Percentiles rank a stretch among this genome's conserved stretches.
These are phyloP conservation scores for Campopleginae sp. DNA, from an alignment of 2,888 invertebrate genomes.

Conservation along the genomic window DNA sequence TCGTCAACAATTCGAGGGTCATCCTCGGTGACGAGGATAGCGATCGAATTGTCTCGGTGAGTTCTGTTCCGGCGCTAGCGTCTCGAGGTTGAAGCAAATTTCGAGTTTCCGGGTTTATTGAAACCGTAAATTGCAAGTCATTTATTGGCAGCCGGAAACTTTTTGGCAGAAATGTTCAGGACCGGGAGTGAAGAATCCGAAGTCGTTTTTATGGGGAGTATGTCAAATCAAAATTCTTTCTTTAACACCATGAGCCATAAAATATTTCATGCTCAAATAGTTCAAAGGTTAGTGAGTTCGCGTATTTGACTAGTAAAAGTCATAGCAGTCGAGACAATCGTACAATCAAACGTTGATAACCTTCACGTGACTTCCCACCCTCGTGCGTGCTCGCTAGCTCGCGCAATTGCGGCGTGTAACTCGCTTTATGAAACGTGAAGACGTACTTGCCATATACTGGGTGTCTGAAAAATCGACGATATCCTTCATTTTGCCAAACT, in stretches of 20 bases:
- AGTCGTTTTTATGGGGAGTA: background rate
- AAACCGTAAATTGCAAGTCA: background rate
- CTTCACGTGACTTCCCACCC: conserved; percentile 75
- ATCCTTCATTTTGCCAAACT: background rate
- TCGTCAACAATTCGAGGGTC: conserved; percentile 65
- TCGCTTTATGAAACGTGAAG: conserved; percentile 70
- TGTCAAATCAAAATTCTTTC: background rate
- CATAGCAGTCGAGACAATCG: conserved; percentile 65
- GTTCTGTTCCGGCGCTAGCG: conserved; percentile 19
- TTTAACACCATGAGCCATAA: background rate
- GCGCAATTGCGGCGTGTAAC: conserved; percentile 74
- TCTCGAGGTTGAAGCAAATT: background rate
- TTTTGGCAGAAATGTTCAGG: background rate
- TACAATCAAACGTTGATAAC: conserved; percentile 74
- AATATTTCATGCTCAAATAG: background rate
- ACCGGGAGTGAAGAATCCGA: background rate
- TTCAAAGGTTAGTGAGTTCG: conserved; percentile 50
- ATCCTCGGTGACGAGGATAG: conserved; percentile 37
- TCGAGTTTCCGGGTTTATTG: background rate
- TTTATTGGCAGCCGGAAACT: background rate
- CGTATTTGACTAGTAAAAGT: conserved; percentile 45
- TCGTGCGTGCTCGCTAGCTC: conserved; percentile 49
- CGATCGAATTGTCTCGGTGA: conserved; percentile 42
- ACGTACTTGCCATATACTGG: conserved; percentile 67
- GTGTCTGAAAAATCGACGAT: conserved; percentile 48